Base-by-base conservation (phyloP, 2,113 vertebrate genomes). In the Platycercus adscitus region DNA sequence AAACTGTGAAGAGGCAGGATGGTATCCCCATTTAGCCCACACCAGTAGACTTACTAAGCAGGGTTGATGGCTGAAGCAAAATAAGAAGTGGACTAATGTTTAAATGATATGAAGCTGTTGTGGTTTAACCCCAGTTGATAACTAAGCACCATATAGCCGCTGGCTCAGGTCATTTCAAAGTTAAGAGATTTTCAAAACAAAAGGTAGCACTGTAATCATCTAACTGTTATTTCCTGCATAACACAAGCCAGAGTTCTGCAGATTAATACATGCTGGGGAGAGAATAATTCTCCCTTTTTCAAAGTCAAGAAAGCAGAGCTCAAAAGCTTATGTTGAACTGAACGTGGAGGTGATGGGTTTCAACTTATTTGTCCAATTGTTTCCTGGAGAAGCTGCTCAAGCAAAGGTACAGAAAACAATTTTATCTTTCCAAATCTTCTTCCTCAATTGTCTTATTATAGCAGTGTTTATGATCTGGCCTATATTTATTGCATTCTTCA, bases 401-500 rank as follows among this genome's bases (percentile, higher is more conserved):
- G n/a, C 50, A 91, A 81, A 97, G 73, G 88, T 84, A 72, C 16
- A 91, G 56, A 94, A 94, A 95, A 92, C 79, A 87, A 68, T 95
- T 96, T 95, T 90, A 86, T 90, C 63, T 95, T 96, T 95, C 63
- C 83, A 95, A 96, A 88, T 93, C 73, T 95, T 95, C 91, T 64
- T 94, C 81, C 84, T 93, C 90, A 93, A 71, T 95, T 93, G 79
- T 93, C 88, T 93, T 97, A 77, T 96, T 96, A 94, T 93, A 95
- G 65, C 82, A 87, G 94, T 97, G 96, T 96, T 97, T 97, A 96
- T 94, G 96, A 95, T 97, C 92, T 96, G 95, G 80, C 86, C 96
- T 93, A 63, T 95, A 97, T 97, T 97, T 97, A 96, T 95, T 94
- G 60, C 97, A 97, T 97, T 97, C 95, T 96, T 96, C 10, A 2